Conservation (phyloP, 2,113 vertebrate genomes). For the Eupsittula cactorum region DNA sequence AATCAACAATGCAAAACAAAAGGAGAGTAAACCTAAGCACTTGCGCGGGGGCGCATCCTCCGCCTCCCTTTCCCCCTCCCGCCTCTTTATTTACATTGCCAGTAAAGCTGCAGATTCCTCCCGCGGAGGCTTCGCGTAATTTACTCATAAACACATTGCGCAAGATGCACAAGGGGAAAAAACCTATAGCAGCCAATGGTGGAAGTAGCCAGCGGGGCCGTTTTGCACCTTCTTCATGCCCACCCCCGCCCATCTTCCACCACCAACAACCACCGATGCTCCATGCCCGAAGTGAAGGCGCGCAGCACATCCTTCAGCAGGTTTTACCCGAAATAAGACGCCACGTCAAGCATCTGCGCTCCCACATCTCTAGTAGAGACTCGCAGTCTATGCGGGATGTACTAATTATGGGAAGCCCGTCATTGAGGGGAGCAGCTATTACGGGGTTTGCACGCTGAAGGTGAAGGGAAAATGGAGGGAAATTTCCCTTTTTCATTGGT, state of each 20-base stretch:
- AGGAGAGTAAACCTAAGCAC: neutral
- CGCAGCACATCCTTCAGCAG: neutral
- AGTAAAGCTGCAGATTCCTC: neutral
- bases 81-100: neutral
- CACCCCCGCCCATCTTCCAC: neutral
- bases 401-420: neutral
- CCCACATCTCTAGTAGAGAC: neutral
- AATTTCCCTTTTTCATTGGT: neutral
- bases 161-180: neutral
- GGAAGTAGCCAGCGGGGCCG: neutral
- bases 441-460: neutral
- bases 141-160: neutral
- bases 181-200: neutral
- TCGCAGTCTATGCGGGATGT: accelerated
- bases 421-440: neutral
- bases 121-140: neutral
- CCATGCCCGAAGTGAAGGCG: neutral
- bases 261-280: neutral
- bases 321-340: neutral
- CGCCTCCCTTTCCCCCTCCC: neutral
- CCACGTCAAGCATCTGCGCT: neutral
- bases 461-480: neutral
- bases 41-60: neutral
- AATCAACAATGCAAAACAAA: neutral
- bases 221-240: neutral